Evolutionary conservation across 2,888 invertebrate species (phyloP), one percentile per base, ranked within the genome.

Genomic region (Gryllus longicercus): DNA sequence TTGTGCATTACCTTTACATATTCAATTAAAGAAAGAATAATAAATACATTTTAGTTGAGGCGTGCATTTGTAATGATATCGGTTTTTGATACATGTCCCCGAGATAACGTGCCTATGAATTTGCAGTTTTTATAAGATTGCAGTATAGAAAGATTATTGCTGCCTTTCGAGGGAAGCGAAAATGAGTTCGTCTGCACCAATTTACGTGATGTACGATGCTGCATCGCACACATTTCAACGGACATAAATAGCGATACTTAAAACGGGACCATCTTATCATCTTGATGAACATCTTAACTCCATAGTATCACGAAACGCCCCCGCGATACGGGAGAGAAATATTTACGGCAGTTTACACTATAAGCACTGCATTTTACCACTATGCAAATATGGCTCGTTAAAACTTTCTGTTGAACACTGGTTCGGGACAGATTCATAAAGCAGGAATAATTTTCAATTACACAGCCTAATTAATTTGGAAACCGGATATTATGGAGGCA

Each of bases 271-370:
- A 63, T 63, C 63, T 63, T 63, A 63, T n/a, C 63, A 63, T 11
- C 63, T 63, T 63, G 14, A n/a, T 63, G n/a, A 63, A n/a, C 63
- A 63, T 63, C 63, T 63, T 63, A 63, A 63, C 63, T 63, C 63
- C n/a, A n/a, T 14, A 16, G 63, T 18, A 63, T 63, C 63, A 63
- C 63, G 63, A 63, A 63, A 63, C 63, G 5, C 14, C 63, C n/a
- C 11, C n/a, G 63, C 63, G 63, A 63, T 63, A 16, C 63, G 4
- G 38, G n/a, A 63, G 16, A 63, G 63, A 63, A 38, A 63, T 63
- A 63, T 63, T 63, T 63, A 63, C 63, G n/a, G 63, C 63, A 63
- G 63, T 63, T 63, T 63, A n/a, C 63, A 63, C n/a, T 63, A n/a
- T 16, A 63, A 63, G 63, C 3, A 63, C 63, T 14, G 63, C 16